A percentile compares a stretch with the other conserved stretches of the same genome.
These are phyloP conservation scores for Diplogasteroides magnus DNA, from an alignment of 1,140 invertebrate genomes.

Conservation along the genomic window DNA sequence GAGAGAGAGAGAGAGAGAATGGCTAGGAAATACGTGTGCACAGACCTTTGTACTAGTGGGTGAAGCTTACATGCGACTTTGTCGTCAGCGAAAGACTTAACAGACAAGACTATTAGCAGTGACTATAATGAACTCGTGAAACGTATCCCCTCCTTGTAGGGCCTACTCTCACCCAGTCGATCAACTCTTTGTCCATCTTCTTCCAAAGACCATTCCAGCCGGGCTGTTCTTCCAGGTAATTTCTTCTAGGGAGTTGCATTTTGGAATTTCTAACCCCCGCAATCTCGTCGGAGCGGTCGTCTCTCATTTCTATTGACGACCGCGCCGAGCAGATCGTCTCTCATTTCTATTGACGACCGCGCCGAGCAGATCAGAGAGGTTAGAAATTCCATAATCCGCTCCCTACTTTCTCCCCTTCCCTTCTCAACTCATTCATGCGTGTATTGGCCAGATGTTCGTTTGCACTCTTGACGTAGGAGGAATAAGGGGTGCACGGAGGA, in stretches of 20 bases:
- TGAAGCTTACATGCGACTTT: too few relatives aligned
- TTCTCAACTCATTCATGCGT: background rate
- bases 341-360: background rate
- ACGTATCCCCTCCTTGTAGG: too few relatives aligned
- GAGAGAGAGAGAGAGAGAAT: too few relatives aligned
- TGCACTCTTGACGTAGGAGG: slow-evolving; percentile 8
- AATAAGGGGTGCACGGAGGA: too few relatives aligned
- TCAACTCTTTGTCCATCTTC: slow-evolving; percentile 38
- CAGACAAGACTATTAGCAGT: too few relatives aligned
- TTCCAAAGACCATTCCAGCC: slow-evolving; percentile 40
- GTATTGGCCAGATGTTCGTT: slow-evolving; percentile 2
- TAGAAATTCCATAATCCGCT: background rate
- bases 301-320: background rate
- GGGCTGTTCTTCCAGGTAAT: slow-evolving; percentile 37
- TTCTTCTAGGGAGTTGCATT: slow-evolving; percentile 2
- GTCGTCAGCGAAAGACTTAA: too few relatives aligned
- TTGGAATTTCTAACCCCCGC: too few relatives aligned
- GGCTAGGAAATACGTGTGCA: too few relatives aligned
- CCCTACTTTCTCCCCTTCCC: background rate
- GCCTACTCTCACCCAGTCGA: too few relatives aligned
- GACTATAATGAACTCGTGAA: too few relatives aligned
- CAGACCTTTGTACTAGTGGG: too few relatives aligned
- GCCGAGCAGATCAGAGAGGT: too few relatives aligned
- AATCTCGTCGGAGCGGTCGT: slow-evolving; percentile 1
- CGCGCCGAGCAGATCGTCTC: background rate